phyloP scores from a whole-genome alignment of 92 coral and sea anemone species.

The Porites lobata region DNA sequence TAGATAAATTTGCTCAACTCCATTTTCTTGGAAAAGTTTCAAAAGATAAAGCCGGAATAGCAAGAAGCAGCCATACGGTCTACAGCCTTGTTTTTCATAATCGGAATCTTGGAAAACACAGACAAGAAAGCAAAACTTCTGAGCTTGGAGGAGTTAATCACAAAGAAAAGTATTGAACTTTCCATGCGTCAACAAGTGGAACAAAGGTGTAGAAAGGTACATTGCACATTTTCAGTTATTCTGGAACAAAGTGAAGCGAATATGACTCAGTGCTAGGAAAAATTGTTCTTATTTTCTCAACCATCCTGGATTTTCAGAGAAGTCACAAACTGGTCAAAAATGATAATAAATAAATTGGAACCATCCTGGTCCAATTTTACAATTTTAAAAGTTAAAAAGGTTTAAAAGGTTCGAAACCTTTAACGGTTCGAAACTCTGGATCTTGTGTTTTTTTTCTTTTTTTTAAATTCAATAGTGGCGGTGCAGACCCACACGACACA shows the following conservation, averaged over 20 bases:
- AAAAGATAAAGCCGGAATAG: too few relatives aligned
- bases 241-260: neutral
- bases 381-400: too few relatives aligned
- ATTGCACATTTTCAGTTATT: neutral
- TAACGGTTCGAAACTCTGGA: too few relatives aligned
- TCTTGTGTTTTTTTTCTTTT: too few relatives aligned
- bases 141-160: neutral
- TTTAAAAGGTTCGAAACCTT: too few relatives aligned
- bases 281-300: too few relatives aligned
- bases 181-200: neutral
- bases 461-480: too few relatives aligned
- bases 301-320: too few relatives aligned
- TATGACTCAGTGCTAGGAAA: neutral
- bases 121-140: neutral
- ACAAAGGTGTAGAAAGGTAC: neutral
- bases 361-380: too few relatives aligned
- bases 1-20: conserved; percentile 2
- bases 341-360: too few relatives aligned
- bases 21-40: conserved; percentile 1
- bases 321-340: too few relatives aligned
- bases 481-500: too few relatives aligned
- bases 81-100: neutral
- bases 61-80: neutral
- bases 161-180: neutral
- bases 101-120: neutral